Evolutionary conservation across 2,888 invertebrate genomes (phyloP), one percentile per base, ranked within the genome.

Genomic region (Epiperipatus broadwayi): DNA sequence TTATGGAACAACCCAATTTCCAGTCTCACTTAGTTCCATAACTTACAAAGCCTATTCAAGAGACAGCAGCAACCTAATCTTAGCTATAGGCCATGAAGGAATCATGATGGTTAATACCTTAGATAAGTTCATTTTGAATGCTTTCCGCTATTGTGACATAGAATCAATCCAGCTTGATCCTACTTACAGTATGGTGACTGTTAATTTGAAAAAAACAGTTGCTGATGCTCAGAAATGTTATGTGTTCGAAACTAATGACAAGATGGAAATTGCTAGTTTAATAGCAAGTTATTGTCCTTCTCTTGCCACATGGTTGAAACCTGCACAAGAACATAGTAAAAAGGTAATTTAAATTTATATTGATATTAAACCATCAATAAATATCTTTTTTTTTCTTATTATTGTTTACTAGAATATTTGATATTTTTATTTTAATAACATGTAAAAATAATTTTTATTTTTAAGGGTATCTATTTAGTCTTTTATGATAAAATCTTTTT

Each of bases 11-110:
- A 80, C 81, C 25, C 68, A 78, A 53, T 84, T 78, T 63, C 76
- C 76, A 8, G 89, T 89, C 43, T n/a, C n/a, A n/a, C n/a, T n/a
- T n/a, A n/a, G n/a, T n/a, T n/a, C n/a, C n/a, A n/a, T n/a, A n/a
- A 78, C 79, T 1, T 91, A 89, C 58, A 74, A 84, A 47, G 89
- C 89, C 10, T 84, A 85, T 53, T n/a, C n/a, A n/a, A n/a, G n/a
- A n/a, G n/a, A n/a, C n/a, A n/a, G 67, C 31, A 64, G 64, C 46
- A 63, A 62, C 41, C 55, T 68, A 19, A 69, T 85, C 3, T 65
- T 91, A 20, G 91, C 89, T 14, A 74, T 91, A 38, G 85, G 83
- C 51, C 75, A 78, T 45, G 85, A 87, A 49, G 89, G 89, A 43
- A 71, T 91, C 34, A 78, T 85, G 59, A 66, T 91, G 48, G 81